Evolutionary conservation across 2,797 vertebrate species (phyloP), one percentile per base, ranked within the genome.

Genomic region (Malurus splendens): DNA sequence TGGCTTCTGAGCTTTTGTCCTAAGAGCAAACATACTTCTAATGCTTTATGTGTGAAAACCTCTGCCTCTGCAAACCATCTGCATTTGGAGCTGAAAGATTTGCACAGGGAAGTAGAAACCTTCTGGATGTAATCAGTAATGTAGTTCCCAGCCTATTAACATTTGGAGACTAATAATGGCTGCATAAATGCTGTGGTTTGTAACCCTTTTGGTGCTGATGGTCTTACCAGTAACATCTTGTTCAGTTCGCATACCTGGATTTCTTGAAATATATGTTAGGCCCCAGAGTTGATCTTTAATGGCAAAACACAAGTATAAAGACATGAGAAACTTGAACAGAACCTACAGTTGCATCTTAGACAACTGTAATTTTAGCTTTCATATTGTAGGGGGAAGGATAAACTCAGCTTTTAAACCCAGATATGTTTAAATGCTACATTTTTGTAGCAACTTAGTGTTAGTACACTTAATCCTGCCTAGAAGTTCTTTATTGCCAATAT

Each of bases 161-260:
- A 1, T 86, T 59, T 79, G 70, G 42, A 42, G 33, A 87, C 86
- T 95, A 87, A 91, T 70, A 7, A 22, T 1, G 27, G 51, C 86
- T 92, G 82, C 3, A 0, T 70, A 87, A 59, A n/a, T 4, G n/a
- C 80, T 91, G 70, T 86, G 64, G 65, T 88, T 75, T 80, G 66
- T 88, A 91, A 95, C 51, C 32, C 33, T 87, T 71, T 73, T 24
- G 32, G 86, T 92, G 72, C 68, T 87, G 56, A 71, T 77, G 64
- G 62, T 88, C 81, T 91, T 79, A 66, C 18, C 65, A 80, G 77
- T 86, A 73, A 79, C 80, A 71, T 82, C 84, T 89, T 80, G 67
- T 85, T 83, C 82, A 70, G 84, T 65, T 89, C 60, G 54, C 62
- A 80, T 85, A 33, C 22, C 17, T 68, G n/a, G 57, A 28, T 84